Conservation (phyloP, 1,140 invertebrate species). For the Plodia interpunctella region DNA sequence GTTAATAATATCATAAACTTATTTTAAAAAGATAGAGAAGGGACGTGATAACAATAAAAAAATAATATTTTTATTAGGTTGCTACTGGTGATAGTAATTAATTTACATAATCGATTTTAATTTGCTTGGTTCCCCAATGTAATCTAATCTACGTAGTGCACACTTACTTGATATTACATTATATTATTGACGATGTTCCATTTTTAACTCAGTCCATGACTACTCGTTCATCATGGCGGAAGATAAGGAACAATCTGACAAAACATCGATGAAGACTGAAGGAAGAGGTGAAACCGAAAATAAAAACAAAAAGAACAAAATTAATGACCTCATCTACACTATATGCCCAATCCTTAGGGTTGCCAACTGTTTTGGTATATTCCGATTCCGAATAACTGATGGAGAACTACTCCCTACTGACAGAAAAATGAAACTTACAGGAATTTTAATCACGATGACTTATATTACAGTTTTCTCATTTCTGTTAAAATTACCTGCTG, state of each 20-base stretch:
- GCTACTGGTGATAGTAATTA: not conserved
- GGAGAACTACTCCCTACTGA: constrained; percentile 23
- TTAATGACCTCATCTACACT: constrained; percentile 18
- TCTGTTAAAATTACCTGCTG: constrained; percentile 10
- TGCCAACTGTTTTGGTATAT: constrained; percentile 42
- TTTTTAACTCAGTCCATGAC: not conserved
- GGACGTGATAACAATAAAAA: too few relatives aligned
- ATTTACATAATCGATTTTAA: not conserved
- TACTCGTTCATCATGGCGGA: not conserved
- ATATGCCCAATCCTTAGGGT: constrained; percentile 31
- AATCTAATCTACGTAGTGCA: not conserved
- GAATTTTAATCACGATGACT: constrained; percentile 16
- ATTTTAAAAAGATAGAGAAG: too few relatives aligned
- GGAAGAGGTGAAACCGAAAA: constrained; percentile 13
- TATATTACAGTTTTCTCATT: constrained; percentile 19
- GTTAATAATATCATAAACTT: too few relatives aligned
- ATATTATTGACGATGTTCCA: not conserved
- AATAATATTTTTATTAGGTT: too few relatives aligned
- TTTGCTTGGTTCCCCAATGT: not conserved
- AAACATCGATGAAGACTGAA: not conserved
- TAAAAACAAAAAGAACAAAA: constrained; percentile 18
- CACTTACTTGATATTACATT: too few relatives aligned
- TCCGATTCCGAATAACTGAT: constrained; percentile 27
- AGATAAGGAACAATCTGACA: not conserved
- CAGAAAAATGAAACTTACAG: constrained; percentile 30